These are phyloP conservation scores for Meandrina meandrites DNA, from an alignment of 92 coral and sea anemone species.

Conservation along the genomic window DNA sequence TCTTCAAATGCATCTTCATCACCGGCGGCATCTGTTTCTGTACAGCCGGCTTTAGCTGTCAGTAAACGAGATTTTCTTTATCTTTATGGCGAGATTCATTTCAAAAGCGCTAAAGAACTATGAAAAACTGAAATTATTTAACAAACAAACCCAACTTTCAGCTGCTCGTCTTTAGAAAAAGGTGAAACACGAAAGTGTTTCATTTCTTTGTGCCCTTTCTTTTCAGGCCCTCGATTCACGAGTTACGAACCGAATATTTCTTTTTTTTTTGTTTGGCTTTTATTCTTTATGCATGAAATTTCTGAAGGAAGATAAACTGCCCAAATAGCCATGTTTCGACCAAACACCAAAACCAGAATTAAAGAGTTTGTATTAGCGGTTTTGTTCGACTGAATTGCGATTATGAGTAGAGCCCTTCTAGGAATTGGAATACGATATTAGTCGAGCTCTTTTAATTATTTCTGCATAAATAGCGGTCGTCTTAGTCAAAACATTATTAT, in stretches of 20 bases:
- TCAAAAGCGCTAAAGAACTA: conserved; percentile 35
- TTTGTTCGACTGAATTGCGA: not conserved
- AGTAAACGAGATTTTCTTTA: conserved; percentile 7
- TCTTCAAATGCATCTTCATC: conserved; percentile 1
- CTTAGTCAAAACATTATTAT: conserved; percentile 21
- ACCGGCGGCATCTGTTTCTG: conserved; percentile 18
- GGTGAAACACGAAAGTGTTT: conserved; percentile 11
- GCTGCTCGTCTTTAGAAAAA: conserved; percentile 35
- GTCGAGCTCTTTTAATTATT: conserved; percentile 14
- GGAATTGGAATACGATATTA: not conserved
- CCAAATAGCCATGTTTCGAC: not conserved
- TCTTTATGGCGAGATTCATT: conserved; percentile 24
- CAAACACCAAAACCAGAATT: not conserved
- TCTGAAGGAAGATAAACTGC: not conserved
- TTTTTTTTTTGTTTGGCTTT: conserved; percentile 1
- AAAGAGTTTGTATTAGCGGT: not conserved
- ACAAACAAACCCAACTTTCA: conserved; percentile 39
- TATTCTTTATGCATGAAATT: not conserved
- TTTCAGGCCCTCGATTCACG: not conserved
- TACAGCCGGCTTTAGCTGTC: conserved; percentile 5
- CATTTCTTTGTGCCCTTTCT: conserved; percentile 8
- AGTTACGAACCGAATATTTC: not conserved
- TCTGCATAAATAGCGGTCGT: conserved; percentile 8
- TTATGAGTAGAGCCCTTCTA: not conserved
- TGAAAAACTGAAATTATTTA: conserved; percentile 23